These are phyloP conservation scores for Macrotis lagotis DNA, from an alignment of 2,113 vertebrate species.

Conservation along the genomic window DNA sequence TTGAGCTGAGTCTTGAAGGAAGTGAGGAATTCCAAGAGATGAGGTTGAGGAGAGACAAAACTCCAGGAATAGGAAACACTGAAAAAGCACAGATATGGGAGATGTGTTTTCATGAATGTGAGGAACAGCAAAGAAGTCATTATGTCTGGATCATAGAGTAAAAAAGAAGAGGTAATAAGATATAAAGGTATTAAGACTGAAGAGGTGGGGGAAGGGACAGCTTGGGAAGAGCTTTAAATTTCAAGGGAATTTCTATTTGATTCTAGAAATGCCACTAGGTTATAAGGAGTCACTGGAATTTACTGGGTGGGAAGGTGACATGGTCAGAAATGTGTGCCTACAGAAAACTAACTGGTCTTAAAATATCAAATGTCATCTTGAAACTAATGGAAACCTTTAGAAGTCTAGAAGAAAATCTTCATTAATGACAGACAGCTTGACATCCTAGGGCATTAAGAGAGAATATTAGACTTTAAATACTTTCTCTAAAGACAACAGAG, in stretches of 20 bases:
- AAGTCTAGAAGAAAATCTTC: background rate
- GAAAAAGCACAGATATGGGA: background rate
- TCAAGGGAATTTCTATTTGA: background rate
- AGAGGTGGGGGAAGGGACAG: background rate
- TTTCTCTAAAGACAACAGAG: background rate
- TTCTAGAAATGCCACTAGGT: background rate
- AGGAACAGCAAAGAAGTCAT: background rate
- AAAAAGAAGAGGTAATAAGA: background rate
- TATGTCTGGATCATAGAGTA: background rate
- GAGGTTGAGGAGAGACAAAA: background rate
- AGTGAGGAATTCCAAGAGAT: background rate
- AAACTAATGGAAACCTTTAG: background rate
- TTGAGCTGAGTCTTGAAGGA: background rate
- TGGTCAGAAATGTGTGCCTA: background rate
- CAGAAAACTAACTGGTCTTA: background rate
- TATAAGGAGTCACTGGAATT: background rate
- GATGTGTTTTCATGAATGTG: background rate
- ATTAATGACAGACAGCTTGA: background rate
- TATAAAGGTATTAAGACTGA: background rate
- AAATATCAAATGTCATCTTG: background rate
- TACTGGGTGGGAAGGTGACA: background rate
- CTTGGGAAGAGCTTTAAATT: background rate
- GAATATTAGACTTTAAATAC: background rate
- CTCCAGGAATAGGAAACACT: background rate
- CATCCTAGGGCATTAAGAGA: background rate